Evolutionary conservation across 2,888 invertebrate genomes (phyloP), one percentile per base, ranked within the genome.

Genomic region (Tetranychus truncatus): DNA sequence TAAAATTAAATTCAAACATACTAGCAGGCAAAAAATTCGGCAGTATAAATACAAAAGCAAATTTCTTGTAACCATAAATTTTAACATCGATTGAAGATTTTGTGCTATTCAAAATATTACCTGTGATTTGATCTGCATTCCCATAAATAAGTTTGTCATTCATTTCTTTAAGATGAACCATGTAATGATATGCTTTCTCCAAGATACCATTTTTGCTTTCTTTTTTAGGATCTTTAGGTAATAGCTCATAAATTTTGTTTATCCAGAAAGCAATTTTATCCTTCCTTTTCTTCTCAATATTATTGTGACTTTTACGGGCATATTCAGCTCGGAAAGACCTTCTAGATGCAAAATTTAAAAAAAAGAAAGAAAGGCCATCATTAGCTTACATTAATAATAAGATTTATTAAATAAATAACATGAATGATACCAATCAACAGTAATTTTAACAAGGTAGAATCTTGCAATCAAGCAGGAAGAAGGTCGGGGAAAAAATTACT

Each of bases 171-270:
- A 82, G 77, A 34, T 82, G 80, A 44, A 79, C 78, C 71, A 83
- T 82, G 76, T 81, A 82, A 46, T 78, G 78, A 44, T 80, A 80
- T 8, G 82, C 81, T 75, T 80, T 80, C 76, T 82, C 82, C 77
- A 83, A 80, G 66, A 81, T 78, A 55, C 76, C 78, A 71, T 78
- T 80, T 77, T 80, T 80, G 73, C 78, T 77, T 72, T 77, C 77
- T 72, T 77, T 77, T n/a, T 79, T 78, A 8, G 74, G 45, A 34
- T 78, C 77, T 76, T 77, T 76, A 45, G 45, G 55, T 55, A 79
- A 76, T 34, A 79, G 66, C 71, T 78, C 78, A 4, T 74, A 76
- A 45, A 79, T 77, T 73, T 78, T 77, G n/a, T 77, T 44, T n/a
- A 80, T 79, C 78, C 78, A 79, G 24, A 75, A 71, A 75, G 77